These are phyloP conservation scores for Scortum barcoo DNA, from an alignment of 2,113 vertebrate genomes.

Conservation along the genomic window DNA sequence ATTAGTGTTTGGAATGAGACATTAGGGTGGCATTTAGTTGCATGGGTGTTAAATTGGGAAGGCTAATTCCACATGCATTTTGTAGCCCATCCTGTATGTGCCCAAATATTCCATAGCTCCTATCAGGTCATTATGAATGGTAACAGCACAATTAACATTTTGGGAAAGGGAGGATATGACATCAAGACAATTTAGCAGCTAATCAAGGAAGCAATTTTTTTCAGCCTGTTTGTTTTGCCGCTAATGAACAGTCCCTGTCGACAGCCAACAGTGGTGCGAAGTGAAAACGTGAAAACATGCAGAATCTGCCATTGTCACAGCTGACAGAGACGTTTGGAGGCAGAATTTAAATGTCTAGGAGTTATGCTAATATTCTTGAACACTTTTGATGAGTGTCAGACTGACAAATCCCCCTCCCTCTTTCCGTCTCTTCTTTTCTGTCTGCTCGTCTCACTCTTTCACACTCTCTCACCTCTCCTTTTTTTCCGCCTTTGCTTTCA, in stretches of 20 bases:
- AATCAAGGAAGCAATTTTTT: slow-evolving; percentile 45
- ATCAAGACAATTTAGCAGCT: slow-evolving; percentile 46
- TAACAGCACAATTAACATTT: slow-evolving; percentile 68
- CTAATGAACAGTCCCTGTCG: slow-evolving; percentile 16
- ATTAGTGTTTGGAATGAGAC: slow-evolving; percentile 67
- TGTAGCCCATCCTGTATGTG: slow-evolving; percentile 37
- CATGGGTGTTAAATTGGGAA: slow-evolving; percentile 58
- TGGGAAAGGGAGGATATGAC: slow-evolving; percentile 37
- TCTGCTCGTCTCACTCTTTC: slow-evolving; percentile 14
- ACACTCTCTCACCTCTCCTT: slow-evolving; percentile 1
- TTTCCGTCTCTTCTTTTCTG: slow-evolving; percentile 13
- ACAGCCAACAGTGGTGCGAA: slow-evolving; percentile 1
- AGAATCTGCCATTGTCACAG: slow-evolving; percentile 41
- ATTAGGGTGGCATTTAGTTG: slow-evolving; percentile 56
- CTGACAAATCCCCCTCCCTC: slow-evolving; percentile 26
- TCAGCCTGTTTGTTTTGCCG: slow-evolving; percentile 43
- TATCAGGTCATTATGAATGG: slow-evolving; percentile 47
- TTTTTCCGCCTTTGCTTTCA: slow-evolving; percentile 40
- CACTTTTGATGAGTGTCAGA: slow-evolving; percentile 57
- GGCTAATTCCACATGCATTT: slow-evolving; percentile 12
- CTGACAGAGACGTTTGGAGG: slow-evolving; percentile 41
- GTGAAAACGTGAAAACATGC: slow-evolving; percentile 35
- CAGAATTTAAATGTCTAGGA: slow-evolving; percentile 47
- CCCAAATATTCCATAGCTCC: slow-evolving; percentile 49
- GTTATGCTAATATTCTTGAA: slow-evolving; percentile 56